Evolutionary conservation across 2,113 vertebrate species (phyloP).

Genomic region (Strix uralensis): DNA sequence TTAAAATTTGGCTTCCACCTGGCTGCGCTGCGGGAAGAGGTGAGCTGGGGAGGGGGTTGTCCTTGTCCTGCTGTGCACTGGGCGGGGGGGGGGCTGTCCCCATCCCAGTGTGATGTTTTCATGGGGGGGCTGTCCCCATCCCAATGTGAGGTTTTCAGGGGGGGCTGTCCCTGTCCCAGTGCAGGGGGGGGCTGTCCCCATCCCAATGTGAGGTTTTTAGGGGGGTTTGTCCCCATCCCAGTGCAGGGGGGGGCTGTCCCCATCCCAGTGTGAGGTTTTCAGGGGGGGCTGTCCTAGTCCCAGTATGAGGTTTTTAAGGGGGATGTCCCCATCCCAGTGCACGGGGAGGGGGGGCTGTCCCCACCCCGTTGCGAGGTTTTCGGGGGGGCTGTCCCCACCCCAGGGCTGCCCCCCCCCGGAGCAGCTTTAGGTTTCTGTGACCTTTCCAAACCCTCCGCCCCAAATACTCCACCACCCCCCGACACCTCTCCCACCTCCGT

Average conservation of each 20-base stretch:
- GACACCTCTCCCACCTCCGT: no score
- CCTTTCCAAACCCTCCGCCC: no score
- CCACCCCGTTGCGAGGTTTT: background rate
- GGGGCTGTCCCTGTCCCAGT: background rate
- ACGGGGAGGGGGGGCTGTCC: no score
- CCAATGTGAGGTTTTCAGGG: background rate
- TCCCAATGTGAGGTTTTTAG: rapidly evolving
- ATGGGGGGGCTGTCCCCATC: background rate
- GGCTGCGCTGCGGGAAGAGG: background rate
- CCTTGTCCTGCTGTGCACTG: background rate
- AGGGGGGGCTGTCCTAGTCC: background rate
- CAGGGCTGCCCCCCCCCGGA: background rate
- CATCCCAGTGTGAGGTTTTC: rapidly evolving
- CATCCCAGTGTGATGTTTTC: background rate
- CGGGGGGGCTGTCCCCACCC: background rate
- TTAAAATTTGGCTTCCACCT: rapidly evolving
- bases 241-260: background rate
- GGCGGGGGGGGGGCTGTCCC: background rate
- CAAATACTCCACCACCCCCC: no score
- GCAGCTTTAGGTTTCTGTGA: no score
- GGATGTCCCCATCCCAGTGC: background rate
- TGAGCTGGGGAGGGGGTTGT: background rate
- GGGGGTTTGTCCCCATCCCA: rapidly evolving
- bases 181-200: rapidly evolving
- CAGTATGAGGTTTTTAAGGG: background rate